phyloP scores from a whole-genome alignment of 1,140 invertebrate species.

The Sogatella furcifera region DNA sequence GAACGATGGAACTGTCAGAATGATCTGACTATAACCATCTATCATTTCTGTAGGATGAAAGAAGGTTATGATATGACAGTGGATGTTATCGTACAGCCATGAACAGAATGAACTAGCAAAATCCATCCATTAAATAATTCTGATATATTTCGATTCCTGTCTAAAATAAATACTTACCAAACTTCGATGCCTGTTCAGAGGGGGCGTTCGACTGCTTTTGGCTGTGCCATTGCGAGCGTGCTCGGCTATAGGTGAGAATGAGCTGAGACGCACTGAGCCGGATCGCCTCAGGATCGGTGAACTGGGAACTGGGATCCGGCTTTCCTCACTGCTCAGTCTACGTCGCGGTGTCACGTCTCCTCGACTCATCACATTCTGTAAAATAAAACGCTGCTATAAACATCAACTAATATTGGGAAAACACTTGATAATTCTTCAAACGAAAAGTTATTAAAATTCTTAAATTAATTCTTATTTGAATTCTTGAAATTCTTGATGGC shows the following conservation, averaged over 20 bases:
- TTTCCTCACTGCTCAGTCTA: not conserved
- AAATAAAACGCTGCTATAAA: not conserved
- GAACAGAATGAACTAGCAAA: not conserved
- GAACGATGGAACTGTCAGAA: no score
- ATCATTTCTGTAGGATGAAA: no score
- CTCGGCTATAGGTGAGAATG: conserved; percentile 11
- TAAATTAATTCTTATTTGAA: no score
- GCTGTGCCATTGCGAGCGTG: not conserved
- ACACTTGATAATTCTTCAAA: no score
- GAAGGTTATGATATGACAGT: no score
- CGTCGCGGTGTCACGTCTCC: not conserved
- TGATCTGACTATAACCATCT: no score
- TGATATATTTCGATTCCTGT: not conserved
- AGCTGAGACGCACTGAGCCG: conserved; percentile 33
- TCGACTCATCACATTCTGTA: not conserved
- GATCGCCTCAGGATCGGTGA: conserved; percentile 35
- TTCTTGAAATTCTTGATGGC: no score
- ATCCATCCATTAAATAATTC: not conserved
- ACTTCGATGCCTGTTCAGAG: conserved; percentile 5
- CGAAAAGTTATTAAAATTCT: no score
- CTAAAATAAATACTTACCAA: not conserved
- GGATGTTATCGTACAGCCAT: no score
- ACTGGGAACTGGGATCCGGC: conserved; percentile 33
- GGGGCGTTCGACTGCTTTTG: not conserved
- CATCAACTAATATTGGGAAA: no score